Evolutionary conservation across 2,888 invertebrate species (phyloP).

Genomic region (Apodemia hepburni): DNA sequence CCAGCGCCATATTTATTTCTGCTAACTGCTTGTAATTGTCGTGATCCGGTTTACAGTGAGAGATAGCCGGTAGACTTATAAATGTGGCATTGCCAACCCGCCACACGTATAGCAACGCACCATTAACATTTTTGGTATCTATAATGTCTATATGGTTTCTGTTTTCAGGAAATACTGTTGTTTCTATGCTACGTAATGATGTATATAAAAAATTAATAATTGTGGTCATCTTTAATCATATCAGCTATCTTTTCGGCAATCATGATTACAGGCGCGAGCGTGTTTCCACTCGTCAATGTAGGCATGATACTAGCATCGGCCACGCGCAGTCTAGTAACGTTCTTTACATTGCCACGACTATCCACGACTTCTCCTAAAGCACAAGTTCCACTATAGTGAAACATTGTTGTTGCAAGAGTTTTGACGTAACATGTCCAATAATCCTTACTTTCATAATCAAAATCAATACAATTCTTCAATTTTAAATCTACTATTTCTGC

Average conservation of each 20-base stretch:
- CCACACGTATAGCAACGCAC: too few species aligned
- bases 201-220: too few species aligned
- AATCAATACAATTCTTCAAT: conserved; percentile 37
- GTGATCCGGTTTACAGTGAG: too few species aligned
- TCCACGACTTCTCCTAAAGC: conserved; percentile 89
- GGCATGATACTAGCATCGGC: conserved; percentile 65
- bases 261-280: conserved; percentile 64
- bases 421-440: conserved; percentile 49
- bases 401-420: conserved; percentile 80
- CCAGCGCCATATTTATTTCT: too few species aligned
- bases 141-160: too few species aligned
- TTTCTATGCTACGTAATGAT: too few species aligned
- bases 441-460: conserved; percentile 36
- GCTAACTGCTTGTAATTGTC: too few species aligned
- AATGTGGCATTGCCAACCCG: too few species aligned
- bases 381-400: conserved; percentile 84
- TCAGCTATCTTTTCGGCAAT: conserved; percentile 44
- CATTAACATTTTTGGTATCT: too few species aligned
- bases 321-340: conserved; percentile 38
- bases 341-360: conserved; percentile 59
- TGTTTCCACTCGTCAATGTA: conserved; percentile 71
- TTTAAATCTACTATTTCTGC: conserved; percentile 37
- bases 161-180: too few species aligned
- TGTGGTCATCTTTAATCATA: conserved; percentile 36
- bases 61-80: too few species aligned